phyloP scores from a whole-genome alignment of 2,888 invertebrate species.

The Timandra comae region DNA sequence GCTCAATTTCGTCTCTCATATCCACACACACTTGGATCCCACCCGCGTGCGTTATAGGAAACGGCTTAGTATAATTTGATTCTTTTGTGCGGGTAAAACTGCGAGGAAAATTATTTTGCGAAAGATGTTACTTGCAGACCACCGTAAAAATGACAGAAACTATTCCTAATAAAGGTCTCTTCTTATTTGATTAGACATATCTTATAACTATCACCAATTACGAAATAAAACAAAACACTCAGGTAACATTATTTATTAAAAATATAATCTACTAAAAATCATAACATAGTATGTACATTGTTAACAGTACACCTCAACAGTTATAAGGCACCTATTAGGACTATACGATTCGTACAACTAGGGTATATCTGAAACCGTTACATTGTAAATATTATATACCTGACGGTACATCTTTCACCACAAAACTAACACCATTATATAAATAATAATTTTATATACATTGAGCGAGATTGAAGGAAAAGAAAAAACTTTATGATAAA shows the following conservation, averaged over 20 bases:
- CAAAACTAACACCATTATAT: conserved; percentile 38
- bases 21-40: no score
- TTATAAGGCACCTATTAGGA: conserved; percentile 61
- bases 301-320: conserved; percentile 67
- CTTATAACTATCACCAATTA: no score
- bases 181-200: no score
- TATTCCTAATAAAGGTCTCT: no score
- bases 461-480: conserved; percentile 55
- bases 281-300: conserved; percentile 72
- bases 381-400: no score
- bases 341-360: conserved; percentile 24
- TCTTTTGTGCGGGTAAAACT: conserved; percentile 16
- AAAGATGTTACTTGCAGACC: no score
- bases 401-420: conserved; percentile 56
- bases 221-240: conserved; percentile 31
- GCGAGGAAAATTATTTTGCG: conserved; percentile 6
- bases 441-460: conserved; percentile 44
- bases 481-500: conserved; percentile 7
- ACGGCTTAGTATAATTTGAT: no score
- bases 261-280: conserved; percentile 67
- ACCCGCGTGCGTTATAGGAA: no score
- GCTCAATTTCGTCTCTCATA: no score
- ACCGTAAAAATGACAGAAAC: no score
- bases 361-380: conserved; percentile 35
- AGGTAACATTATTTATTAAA: conserved; percentile 67